These are phyloP conservation scores for Allygus modestus DNA, from an alignment of 2,888 invertebrate genomes.

Conservation along the genomic window DNA sequence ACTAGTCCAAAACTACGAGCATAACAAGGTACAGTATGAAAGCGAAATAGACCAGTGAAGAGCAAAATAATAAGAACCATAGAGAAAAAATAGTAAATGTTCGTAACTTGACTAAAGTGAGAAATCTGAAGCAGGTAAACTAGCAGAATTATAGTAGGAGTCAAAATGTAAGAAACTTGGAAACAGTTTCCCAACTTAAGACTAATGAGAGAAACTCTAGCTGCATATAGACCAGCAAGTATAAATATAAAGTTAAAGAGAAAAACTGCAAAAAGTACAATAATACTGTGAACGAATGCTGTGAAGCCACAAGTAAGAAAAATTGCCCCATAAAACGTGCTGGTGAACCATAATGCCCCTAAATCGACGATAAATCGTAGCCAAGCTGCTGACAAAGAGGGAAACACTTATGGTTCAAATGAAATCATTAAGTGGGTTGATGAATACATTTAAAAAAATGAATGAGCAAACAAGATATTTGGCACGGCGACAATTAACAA, in stretches of 20 bases:
- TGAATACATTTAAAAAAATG: too few relatives aligned
- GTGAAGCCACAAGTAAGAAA: neutral
- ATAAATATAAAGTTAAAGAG: neutral
- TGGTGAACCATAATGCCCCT: neutral
- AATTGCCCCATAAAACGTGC: neutral
- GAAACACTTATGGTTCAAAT: neutral
- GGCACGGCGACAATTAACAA: neutral
- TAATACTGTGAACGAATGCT: neutral
- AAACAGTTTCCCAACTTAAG: neutral
- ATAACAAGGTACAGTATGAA: constrained; percentile 21
- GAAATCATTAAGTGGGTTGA: neutral
- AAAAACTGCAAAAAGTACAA: neutral
- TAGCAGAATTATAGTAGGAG: neutral
- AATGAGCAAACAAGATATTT: neutral
- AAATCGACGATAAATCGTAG: neutral
- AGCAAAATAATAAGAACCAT: constrained; percentile 41
- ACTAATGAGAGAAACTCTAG: neutral
- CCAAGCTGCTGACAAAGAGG: neutral
- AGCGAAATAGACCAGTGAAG: constrained; percentile 13
- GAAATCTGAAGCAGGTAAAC: neutral
- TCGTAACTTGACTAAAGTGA: neutral
- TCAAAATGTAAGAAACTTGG: constrained; percentile 9
- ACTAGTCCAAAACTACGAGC: constrained; percentile 42
- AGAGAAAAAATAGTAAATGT: neutral
- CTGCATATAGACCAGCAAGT: neutral